phyloP scores from a whole-genome alignment of 1,140 invertebrate species.

The Caenorhabditis latens region DNA sequence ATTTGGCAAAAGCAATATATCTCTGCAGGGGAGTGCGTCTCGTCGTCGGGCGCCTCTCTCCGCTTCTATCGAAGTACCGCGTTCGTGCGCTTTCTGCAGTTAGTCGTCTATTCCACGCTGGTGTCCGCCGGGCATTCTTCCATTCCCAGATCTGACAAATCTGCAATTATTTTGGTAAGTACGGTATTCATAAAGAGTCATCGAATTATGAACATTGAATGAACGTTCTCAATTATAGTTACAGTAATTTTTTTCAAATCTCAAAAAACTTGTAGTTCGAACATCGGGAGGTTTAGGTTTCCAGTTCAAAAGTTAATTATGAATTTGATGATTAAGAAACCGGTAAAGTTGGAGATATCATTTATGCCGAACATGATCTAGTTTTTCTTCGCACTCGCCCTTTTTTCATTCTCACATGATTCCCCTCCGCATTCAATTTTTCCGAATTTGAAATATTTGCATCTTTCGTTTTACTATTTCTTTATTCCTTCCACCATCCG shows the following conservation, averaged over 20 bases:
- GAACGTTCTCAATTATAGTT: too few relatives aligned
- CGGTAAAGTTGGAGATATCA: too few relatives aligned
- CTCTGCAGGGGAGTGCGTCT: constrained; percentile 54
- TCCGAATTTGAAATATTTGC: constrained; percentile 20
- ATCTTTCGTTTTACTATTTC: neutral
- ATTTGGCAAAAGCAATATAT: constrained; percentile 51
- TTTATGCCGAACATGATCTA: constrained; percentile 27
- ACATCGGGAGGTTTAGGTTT: too few relatives aligned
- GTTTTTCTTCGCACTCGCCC: constrained; percentile 41
- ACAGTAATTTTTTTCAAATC: too few relatives aligned
- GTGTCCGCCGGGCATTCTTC: constrained; percentile 52
- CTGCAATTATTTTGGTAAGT: constrained; percentile 49
- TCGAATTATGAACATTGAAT: neutral
- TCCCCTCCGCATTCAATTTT: constrained; percentile 16
- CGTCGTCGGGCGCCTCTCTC: constrained; percentile 52
- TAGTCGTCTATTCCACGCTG: constrained; percentile 53
- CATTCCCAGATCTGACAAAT: constrained; percentile 52
- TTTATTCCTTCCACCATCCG: neutral
- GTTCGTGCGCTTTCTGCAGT: constrained; percentile 53
- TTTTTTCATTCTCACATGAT: constrained; percentile 42
- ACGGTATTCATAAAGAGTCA: neutral
- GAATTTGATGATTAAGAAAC: too few relatives aligned
- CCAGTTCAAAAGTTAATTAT: too few relatives aligned
- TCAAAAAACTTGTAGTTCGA: too few relatives aligned
- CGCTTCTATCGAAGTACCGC: constrained; percentile 55